Percentiles rank a stretch among this genome's conserved stretches.
These are phyloP conservation scores for Drosophila stalkeri DNA, from an alignment of 2,888 invertebrate species.

Conservation along the genomic window DNA sequence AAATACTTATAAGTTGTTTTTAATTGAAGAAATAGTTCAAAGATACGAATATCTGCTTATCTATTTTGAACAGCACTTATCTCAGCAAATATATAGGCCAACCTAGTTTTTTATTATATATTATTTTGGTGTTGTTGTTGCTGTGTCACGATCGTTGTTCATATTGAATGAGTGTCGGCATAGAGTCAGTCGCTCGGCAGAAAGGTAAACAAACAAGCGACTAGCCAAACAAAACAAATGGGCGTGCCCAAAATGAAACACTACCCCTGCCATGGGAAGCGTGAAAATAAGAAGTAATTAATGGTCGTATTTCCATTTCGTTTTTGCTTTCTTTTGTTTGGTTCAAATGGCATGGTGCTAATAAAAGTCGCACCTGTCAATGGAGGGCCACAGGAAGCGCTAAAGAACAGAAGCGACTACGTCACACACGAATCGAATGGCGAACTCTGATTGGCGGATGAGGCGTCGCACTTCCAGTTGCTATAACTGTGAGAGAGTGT, in stretches of 20 bases:
- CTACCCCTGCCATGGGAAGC: conserved; percentile 57
- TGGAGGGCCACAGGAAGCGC: conserved; percentile 45
- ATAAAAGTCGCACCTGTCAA: conserved; percentile 76
- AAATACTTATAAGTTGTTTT: neutral
- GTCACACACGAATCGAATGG: conserved; percentile 47
- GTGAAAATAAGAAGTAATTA: conserved; percentile 66
- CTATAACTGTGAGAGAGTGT: conserved; percentile 6
- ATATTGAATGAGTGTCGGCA: conserved; percentile 34
- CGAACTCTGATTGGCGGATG: conserved; percentile 58
- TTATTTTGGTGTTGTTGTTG: conserved; percentile 27
- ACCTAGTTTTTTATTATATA: conserved; percentile 16
- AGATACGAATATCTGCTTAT: conserved; percentile 14
- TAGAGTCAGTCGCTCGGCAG: conserved; percentile 27
- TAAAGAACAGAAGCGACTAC: conserved; percentile 39
- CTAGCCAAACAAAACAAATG: conserved; percentile 75
- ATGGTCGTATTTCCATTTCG: conserved; percentile 74
- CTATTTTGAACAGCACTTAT: conserved; percentile 19
- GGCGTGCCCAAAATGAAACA: conserved; percentile 67
- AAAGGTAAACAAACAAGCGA: conserved; percentile 75
- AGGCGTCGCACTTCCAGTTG: conserved; percentile 54
- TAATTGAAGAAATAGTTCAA: neutral
- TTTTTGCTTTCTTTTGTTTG: conserved; percentile 73
- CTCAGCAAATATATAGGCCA: conserved; percentile 32
- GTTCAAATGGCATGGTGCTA: conserved; percentile 46
- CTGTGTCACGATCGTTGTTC: conserved; percentile 42